These are phyloP conservation scores for Eupithecia vulgata DNA, from an alignment of 2,888 invertebrate genomes.

Conservation along the genomic window DNA sequence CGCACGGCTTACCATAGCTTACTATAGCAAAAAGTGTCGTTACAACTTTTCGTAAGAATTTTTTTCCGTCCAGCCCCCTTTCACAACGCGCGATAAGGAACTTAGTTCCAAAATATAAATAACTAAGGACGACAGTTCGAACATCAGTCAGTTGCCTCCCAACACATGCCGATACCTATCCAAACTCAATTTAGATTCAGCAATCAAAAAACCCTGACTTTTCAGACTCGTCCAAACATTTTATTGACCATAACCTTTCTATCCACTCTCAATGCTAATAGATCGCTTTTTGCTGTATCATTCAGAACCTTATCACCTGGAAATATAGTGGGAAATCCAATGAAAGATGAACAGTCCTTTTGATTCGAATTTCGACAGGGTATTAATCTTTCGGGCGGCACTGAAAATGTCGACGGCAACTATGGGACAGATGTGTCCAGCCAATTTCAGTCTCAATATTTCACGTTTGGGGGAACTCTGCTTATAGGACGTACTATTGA, in stretches of 20 bases:
- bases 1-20: too few species aligned
- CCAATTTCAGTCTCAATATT: conserved; percentile 44
- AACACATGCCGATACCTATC: neutral
- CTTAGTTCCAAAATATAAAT: too few species aligned
- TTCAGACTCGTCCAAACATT: neutral
- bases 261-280: conserved; percentile 9
- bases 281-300: neutral
- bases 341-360: conserved; percentile 9
- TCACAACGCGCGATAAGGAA: too few species aligned
- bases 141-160: neutral
- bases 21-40: too few species aligned
- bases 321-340: conserved; percentile 1
- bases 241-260: conserved; percentile 14
- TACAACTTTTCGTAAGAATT: too few species aligned
- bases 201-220: conserved; percentile 14
- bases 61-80: too few species aligned
- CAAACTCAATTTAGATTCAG: conserved; percentile 6
- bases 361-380: conserved; percentile 16
- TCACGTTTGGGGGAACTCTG: conserved; percentile 33
- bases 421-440: conserved; percentile 27
- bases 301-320: conserved; percentile 7
- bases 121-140: neutral
- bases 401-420: conserved; percentile 23
- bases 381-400: conserved; percentile 29
- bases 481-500: neutral